Evolutionary conservation across 2,888 invertebrate species (phyloP), one percentile per base, ranked within the genome.

Genomic region (Drosophila peninsularis): DNA sequence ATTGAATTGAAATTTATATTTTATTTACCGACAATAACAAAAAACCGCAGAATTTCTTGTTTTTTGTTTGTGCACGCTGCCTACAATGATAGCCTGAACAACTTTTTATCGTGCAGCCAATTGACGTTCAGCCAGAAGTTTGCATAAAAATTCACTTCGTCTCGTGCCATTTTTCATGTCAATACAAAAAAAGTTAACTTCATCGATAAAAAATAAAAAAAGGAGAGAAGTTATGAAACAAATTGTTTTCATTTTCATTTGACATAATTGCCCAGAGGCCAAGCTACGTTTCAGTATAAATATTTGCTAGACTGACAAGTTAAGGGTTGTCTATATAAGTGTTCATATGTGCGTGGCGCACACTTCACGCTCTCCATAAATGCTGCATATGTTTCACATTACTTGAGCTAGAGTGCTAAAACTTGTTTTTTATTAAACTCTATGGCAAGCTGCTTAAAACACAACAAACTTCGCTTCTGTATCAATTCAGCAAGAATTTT

Each of bases 71-170:
- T 27, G 17, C 27, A 2, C 27, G 2, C 27, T n/a, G 44, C 24
- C 21, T 27, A 45, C 27, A 27, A 24, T 44, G 24, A 27, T 45
- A 27, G n/a, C 45, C 27, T 2, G n/a, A n/a, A n/a, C 2, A 45
- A 45, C 27, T 45, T 47, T 47, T 47, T 47, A 47, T 47, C 45
- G 17, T 17, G 27, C 45, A n/a, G 3, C 27, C 44, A 44, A n/a
- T 44, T 24, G 44, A 24, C 24, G 24, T 24, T 44, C n/a, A 24
- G 1, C 24, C 13, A 17, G 27, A 45, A 27, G 27, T 27, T 47
- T 45, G 10, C 45, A 27, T 17, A 11, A 24, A 17, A 47, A 30
- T 47, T 47, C 11, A 11, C 45, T 27, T n/a, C 45, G n/a, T n/a
- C 0, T 44, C 14, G 14, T 5, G n/a, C 44, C 24, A 24, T 27